Base-by-base conservation (phyloP, 2,888 invertebrate genomes). In the Didymodactylos carnosus region DNA sequence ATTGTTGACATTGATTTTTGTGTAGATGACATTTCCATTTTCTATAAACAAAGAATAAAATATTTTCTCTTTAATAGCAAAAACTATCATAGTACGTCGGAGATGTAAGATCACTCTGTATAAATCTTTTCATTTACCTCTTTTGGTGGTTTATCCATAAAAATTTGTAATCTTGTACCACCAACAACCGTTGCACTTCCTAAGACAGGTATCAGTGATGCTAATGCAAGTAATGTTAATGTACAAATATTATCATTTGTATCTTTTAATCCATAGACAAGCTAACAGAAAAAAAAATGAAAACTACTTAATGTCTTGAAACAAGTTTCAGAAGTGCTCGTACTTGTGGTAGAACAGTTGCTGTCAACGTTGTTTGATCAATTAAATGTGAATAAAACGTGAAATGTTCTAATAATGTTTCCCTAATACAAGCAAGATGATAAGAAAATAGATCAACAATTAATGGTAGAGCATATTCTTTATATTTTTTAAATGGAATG, bases 381-480 rank as follows among this genome's bases (percentile, higher is more conserved):
- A 74, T 74, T 27, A 74, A 53, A 40, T 51, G 23, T 13, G 41
- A 53, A 27, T 74, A 74, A 5, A 71, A 71, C 19, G 71, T 53
- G 62, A 62, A 74, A 74, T 46, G 29, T 40, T 74, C 74, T 14
- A 74, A 39, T 40, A 74, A 72, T 53, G 71, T 71, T 43, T 40
- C 27, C 39, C 74, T 39, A 29, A 74, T 74, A 71, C 71, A 71
- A 11, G 71, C 19, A 19, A 43, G 39, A 27, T 62, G 51, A 51
- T 71, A 71, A 25, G 74, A 70, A 53, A 71, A 74, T 69, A 74
- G 19, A 53, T 49, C 62, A 16, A 74, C 35, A 25, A 74, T 62
- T 8, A 41, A 13, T 29, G 74, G 74, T n/a, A 74, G 11, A 40
- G 71, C 74, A 71, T 71, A 74, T 25, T 53, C 71, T 25, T 71